These are phyloP conservation scores for Octodonta nipae DNA, from an alignment of 2,888 invertebrate species.

Conservation along the genomic window DNA sequence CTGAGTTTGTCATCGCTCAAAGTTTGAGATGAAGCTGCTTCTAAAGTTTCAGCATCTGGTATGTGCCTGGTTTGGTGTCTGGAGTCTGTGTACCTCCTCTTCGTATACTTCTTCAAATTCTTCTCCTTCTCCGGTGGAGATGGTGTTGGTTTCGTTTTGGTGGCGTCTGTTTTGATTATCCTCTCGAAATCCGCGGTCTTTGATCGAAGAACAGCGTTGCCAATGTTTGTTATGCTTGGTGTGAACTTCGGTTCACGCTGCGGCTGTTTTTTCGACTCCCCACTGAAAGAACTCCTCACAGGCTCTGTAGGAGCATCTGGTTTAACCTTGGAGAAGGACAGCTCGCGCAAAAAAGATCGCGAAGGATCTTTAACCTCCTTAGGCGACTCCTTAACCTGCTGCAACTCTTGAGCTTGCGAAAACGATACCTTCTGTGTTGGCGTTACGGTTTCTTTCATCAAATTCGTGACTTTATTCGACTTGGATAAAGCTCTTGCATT, in stretches of 20 bases:
- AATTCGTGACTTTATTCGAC: slow-evolving; percentile 12
- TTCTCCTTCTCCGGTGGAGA: slow-evolving; percentile 35
- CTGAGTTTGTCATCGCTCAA: slow-evolving; percentile 17
- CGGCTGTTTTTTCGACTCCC: neutral
- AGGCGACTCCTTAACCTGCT: slow-evolving; percentile 19
- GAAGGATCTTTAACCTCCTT: neutral
- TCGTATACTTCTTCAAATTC: slow-evolving; percentile 41
- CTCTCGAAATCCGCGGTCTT: slow-evolving; percentile 56
- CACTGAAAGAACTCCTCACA: neutral
- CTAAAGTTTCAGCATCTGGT: slow-evolving; percentile 41
- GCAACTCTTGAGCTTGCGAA: slow-evolving; percentile 43
- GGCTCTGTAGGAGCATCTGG: neutral
- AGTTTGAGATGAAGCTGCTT: slow-evolving; percentile 21
- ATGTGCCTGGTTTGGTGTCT: slow-evolving; percentile 46
- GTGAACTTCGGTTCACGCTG: slow-evolving; percentile 35
- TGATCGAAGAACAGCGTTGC: slow-evolving; percentile 50
- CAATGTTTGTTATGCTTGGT: slow-evolving; percentile 51
- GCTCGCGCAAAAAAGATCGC: neutral
- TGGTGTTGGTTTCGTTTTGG: slow-evolving; percentile 34
- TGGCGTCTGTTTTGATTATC: slow-evolving; percentile 41
- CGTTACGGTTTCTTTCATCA: slow-evolving; percentile 23
- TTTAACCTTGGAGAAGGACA: neutral
- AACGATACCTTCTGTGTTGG: slow-evolving; percentile 47
- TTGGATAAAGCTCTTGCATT: slow-evolving; percentile 11
- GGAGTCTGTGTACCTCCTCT: slow-evolving; percentile 46